Evolutionary conservation across 2,888 invertebrate genomes (phyloP), one percentile per base, ranked within the genome.

Genomic region (Acleris emargana): DNA sequence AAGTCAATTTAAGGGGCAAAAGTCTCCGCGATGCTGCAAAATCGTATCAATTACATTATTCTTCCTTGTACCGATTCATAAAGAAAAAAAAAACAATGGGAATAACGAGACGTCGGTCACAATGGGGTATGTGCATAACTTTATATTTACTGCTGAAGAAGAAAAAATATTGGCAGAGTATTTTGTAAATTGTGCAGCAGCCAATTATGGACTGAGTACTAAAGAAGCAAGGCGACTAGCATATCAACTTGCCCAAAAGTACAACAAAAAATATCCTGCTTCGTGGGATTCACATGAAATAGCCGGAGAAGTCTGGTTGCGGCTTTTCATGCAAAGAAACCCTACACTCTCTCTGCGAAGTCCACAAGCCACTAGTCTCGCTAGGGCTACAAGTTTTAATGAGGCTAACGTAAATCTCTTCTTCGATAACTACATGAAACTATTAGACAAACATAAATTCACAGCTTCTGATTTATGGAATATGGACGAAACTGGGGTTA

Each of bases 391-490:
- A n/a, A n/a, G n/a, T n/a, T n/a, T n/a, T n/a, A n/a, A n/a, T n/a
- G n/a, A n/a, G n/a, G n/a, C n/a, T n/a, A n/a, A 53, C 11, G 53
- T 53, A 17, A 11, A n/a, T 3, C 0, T 11, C 7, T 32, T 53
- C 17, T 53, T 38, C 17, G 25, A 42, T 7, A 60, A 60, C 9
- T 60, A 43, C 32, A 51, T 20, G 16, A 20, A 9, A 1, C 22
- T 60, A 5, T 22, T 52, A n/a, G 13, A 42, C 25, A 60, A 52
- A 25, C 25, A 60, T 43, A 43, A 18, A 43, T n/a, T 52, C 22
- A 5, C 11, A 2, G 25, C 62, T 42, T 69, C 73, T 47, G 74
- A 83, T 69, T 83, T 87, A 52, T 87, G 73, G 70, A 87, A 87
- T 68, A 67, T 80, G 82, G n/a, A n/a, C n/a, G n/a, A n/a, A n/a